Evolutionary conservation across 1,140 invertebrate species (phyloP).

Genomic region (Drosophila setifemur): DNA sequence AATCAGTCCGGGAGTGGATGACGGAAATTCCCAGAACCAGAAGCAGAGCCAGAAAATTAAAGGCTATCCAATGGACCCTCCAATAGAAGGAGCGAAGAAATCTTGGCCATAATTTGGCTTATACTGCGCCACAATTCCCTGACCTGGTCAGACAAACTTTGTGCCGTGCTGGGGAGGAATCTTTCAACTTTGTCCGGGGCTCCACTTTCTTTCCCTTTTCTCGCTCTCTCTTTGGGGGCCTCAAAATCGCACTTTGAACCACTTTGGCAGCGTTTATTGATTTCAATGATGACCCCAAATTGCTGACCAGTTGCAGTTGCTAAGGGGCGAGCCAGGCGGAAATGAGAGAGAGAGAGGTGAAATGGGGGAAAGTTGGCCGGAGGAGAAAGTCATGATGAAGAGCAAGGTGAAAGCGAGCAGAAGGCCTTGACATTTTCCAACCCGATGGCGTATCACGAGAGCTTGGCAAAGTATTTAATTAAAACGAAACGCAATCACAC

Average conservation of each 20-base stretch:
- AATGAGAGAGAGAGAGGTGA: not conserved
- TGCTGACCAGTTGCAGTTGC: slow-evolving; percentile 10
- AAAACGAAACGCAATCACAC: slow-evolving; percentile 56
- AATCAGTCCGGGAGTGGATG: slow-evolving; percentile 21
- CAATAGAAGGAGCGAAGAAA: not conserved
- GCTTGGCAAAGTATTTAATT: slow-evolving; percentile 62
- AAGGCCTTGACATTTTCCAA: slow-evolving; percentile 36
- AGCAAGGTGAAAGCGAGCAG: slow-evolving; percentile 12
- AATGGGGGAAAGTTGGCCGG: not conserved
- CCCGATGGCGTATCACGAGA: slow-evolving; percentile 1
- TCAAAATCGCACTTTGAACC: slow-evolving; percentile 37
- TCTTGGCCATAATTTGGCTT: slow-evolving; percentile 10
- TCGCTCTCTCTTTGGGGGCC: not conserved
- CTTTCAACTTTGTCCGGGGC: slow-evolving; percentile 31
- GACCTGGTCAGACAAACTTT: slow-evolving; percentile 37
- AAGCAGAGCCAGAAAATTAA: too few species aligned
- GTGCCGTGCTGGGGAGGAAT: slow-evolving; percentile 14
- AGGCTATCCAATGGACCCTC: slow-evolving; percentile 1
- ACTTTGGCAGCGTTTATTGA: slow-evolving; percentile 49
- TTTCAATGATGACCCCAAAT: slow-evolving; percentile 52
- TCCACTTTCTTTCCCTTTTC: not conserved
- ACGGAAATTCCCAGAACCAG: slow-evolving; percentile 1
- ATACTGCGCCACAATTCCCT: slow-evolving; percentile 2
- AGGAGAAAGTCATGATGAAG: not conserved
- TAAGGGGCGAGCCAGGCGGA: not conserved